Evolutionary conservation across 2,888 invertebrate species (phyloP), one percentile per base, ranked within the genome.

Genomic region (Biston betularia): DNA sequence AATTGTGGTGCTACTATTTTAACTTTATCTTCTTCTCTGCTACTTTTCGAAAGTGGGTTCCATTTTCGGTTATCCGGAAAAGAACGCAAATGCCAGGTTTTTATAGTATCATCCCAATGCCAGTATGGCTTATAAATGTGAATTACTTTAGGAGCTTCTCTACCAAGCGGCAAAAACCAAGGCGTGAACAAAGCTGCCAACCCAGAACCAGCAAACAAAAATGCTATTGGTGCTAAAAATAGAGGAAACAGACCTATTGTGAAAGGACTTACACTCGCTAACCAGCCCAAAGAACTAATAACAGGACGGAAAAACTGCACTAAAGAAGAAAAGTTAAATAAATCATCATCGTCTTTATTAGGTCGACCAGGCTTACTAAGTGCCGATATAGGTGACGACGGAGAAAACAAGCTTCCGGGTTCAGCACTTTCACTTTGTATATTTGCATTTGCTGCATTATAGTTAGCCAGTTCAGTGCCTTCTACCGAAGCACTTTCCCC

Each of bases 101-200:
- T 94, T 38, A 94, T 89, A 56, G 91, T 84, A 44, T 94, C 89
- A 78, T 95, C 94, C 95, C 95, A 95, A 72, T 93, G 94, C 95
- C 95, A 95, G 14, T 94, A 90, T 33, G 95, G 94, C 53, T 82
- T 89, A 67, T 93, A 89, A 1, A 89, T 66, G 76, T 85, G 78
- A 73, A 93, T 80, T 68, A 85, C 65, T 76, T 90, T 86, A 9
- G 92, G 89, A 24, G 92, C 88, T 76, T 92, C 87, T 73, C 94
- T 86, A 0, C 85, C 93, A 10, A 82, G 72, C 0, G 96, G 95
- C 68, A 96, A 89, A 73, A 95, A 93, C 94, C 95, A 96, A 0
- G 96, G 96, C 63, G 96, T 95, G 70, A 96, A 86, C 52, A 96
- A 91, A 0, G 96, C 92, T 0, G 95, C 94, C 14, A 95, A 81